Evolutionary conservation across 2,113 vertebrate genomes (phyloP), one percentile per base, ranked within the genome.

Genomic region (Centrocercus urophasianus): DNA sequence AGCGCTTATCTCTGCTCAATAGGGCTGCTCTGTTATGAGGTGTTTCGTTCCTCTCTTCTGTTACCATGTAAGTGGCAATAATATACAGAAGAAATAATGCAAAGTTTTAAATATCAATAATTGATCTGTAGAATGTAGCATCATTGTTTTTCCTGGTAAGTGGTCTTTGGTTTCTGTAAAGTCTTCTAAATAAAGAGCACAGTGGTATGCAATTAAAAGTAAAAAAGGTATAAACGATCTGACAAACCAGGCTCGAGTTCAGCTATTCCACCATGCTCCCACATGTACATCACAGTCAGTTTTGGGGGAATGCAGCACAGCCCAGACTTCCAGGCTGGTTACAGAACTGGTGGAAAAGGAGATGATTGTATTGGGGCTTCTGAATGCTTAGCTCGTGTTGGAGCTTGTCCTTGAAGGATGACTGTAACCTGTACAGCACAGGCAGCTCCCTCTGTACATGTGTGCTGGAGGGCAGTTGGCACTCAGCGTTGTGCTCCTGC

Each of bases 391-490:
- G 54, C 34, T 90, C 28, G 28, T 75, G 3, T 14, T 67, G 48
- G 61, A 89, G 66, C 34, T 59, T 48, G 34, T 8, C 42, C 38
- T 70, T 42, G 13, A 32, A 22, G 61, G 20, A 42, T 60, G 36
- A 3, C 7, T 15, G 28, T 36, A 32, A 32, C 40, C 42, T 61
- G 45, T 32, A 60, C 60, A 59, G 76, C 47, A 66, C 38, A 9
- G 10, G 25, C 42, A 16, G 36, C 28, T 56, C 38, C 47, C 4
- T 16, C 36, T 4, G 12, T 60, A 3, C 28, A 30, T 11, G 12
- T 0, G 3, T 28, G 5, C 32, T 0, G n/a, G 83, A 61, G 19
- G 8, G 6, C 17, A 36, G 25, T 27, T 42, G 28, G 47, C 38
- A 8, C 54, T 6, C 47, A 66, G 65, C 64, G 3, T 8, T 0